Base-by-base conservation (phyloP, 2,113 vertebrate species). In the Ivindomyrus marchei region DNA sequence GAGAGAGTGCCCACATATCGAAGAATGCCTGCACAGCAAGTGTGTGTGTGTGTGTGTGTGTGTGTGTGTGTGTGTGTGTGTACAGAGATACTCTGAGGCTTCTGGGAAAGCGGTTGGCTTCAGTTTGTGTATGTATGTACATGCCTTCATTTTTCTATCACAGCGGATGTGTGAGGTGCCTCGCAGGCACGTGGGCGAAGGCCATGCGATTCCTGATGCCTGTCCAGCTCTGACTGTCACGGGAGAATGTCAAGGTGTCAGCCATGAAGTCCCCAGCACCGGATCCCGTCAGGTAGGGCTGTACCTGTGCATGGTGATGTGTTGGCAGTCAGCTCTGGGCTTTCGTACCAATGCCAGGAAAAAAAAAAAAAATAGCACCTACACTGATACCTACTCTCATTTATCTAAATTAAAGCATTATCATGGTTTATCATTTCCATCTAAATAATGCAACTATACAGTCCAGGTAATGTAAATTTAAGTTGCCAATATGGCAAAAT, bases 171-270 rank as follows among this genome's bases (percentile, higher is more conserved):
- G 88, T 89, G 87, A 91, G 87, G 90, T 42, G 53, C 87, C 85
- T 17, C 27, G 27, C 27, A 49, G 27, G 27, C 24, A 27, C 21
- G 46, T 31, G 45, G 85, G 27, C 24, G 85, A 58, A 7, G 62
- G 10, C n/a, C 15, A 19, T 47, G 88, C 24, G 13, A 89, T 80
- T 94, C 93, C 90, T 94, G 95, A 95, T 88, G 90, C 92, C 93
- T 95, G 93, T 94, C 94, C 91, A 92, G 93, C 93, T 93, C 92
- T 88, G 92, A 91, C 93, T 94, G 94, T 95, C 94, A 95, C 94
- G 92, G 91, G 92, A 92, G 94, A 94, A 93, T 93, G 93, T 93
- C 92, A 90, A 94, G 91, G 93, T 96, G 95, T 95, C 94, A 95
- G 94, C 94, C 93, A 93, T 92, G 90, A 93, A 91, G 93, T 92